Percentiles rank a stretch among this genome's conserved stretches.
Conservation (phyloP, 2,113 vertebrate species). For the Narcine bancroftii region DNA sequence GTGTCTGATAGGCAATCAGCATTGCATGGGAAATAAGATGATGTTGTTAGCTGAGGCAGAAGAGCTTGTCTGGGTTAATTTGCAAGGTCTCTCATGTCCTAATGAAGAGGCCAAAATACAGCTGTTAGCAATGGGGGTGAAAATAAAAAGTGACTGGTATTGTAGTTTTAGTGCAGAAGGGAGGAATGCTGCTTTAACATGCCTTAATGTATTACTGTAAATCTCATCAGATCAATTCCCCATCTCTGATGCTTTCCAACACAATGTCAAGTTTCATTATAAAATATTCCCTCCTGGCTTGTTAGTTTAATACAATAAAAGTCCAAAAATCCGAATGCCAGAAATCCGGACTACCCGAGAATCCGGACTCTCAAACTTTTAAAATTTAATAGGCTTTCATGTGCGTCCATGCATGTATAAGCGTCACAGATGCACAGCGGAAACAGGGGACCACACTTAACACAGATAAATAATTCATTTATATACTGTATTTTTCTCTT, state of each 20-base stretch:
- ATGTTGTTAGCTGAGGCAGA: constrained; percentile 7
- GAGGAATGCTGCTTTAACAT: neutral
- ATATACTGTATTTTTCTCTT: no score
- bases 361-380: no score
- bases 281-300: neutral
- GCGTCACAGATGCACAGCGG: no score
- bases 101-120: constrained; percentile 9
- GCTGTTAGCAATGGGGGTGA: constrained; percentile 21
- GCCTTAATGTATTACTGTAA: constrained; percentile 17
- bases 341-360: no score
- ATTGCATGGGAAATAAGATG: neutral
- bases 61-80: constrained; percentile 34
- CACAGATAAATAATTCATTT: no score
- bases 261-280: constrained; percentile 20
- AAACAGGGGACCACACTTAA: no score
- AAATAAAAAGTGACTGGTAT: constrained; percentile 18
- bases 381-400: no score
- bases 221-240: neutral
- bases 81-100: neutral
- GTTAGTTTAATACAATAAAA: neutral
- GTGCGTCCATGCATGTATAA: no score
- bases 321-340: no score
- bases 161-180: neutral
- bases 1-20: constrained; percentile 14
- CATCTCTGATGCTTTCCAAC: neutral